These are phyloP conservation scores for Todiramphus chloris DNA, from an alignment of 2,113 vertebrate species.

Conservation along the genomic window DNA sequence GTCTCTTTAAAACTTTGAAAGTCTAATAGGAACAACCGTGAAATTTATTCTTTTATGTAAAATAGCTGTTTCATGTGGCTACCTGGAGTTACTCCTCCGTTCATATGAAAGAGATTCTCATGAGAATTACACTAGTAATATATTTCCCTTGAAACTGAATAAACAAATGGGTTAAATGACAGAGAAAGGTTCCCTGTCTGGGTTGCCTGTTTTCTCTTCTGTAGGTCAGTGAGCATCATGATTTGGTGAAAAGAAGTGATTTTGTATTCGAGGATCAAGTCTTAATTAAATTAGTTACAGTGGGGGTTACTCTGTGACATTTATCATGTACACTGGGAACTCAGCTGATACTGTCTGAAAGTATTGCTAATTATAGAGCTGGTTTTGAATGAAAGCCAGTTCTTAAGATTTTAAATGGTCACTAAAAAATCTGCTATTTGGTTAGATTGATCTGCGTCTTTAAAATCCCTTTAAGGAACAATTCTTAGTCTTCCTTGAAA, in stretches of 20 bases:
- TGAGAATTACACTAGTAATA: conserved; percentile 13
- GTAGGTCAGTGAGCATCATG: conserved; percentile 48
- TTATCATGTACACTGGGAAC: conserved; percentile 57
- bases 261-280: conserved; percentile 42
- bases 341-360: conserved; percentile 60
- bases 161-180: conserved; percentile 34
- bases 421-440: neutral
- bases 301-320: conserved; percentile 56
- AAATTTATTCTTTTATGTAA: neutral
- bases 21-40: neutral
- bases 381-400: conserved; percentile 60
- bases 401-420: conserved; percentile 30
- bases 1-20: neutral
- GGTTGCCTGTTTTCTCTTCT: neutral
- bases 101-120: neutral
- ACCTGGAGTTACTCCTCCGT: neutral
- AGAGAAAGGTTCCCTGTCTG: conserved; percentile 9
- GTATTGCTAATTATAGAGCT: conserved; percentile 62
- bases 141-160: conserved; percentile 6
- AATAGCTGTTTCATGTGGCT: neutral
- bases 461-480: neutral
- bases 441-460: neutral
- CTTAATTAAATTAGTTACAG: conserved; percentile 72
- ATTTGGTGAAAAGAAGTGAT: conserved; percentile 49
- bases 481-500: neutral